These are phyloP conservation scores for Drepana arcuata DNA, from an alignment of 1,140 invertebrate genomes.

Conservation along the genomic window DNA sequence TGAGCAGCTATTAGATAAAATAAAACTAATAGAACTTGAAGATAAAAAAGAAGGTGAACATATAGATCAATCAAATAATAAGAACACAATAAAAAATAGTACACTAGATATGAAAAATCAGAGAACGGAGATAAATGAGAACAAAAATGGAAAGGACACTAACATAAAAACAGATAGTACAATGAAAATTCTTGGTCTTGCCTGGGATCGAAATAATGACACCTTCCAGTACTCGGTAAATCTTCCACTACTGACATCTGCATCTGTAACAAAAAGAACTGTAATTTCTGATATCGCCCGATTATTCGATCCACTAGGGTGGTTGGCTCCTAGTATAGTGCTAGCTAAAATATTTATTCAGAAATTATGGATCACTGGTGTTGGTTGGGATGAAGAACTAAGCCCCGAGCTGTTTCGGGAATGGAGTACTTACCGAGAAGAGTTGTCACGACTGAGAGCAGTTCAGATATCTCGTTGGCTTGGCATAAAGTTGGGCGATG, in stretches of 20 bases:
- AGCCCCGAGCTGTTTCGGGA: neutral
- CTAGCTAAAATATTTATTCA: conserved; percentile 5
- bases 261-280: conserved; percentile 3
- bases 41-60: too few relatives aligned
- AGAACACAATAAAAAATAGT: too few relatives aligned
- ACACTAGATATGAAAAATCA: too few relatives aligned
- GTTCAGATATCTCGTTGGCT: neutral
- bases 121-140: too few relatives aligned
- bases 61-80: too few relatives aligned
- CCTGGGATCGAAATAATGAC: conserved; percentile 2
- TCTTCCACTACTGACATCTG: neutral
- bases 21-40: too few relatives aligned
- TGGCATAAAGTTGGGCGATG: neutral
- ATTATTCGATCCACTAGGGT: conserved; percentile 3
- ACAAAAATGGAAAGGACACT: neutral
- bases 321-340: conserved; percentile 3
- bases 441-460: neutral
- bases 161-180: conserved; percentile 4
- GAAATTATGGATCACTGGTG: conserved; percentile 3
- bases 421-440: conserved; percentile 3
- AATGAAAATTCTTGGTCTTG: conserved; percentile 4
- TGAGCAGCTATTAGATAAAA: neutral
- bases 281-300: conserved; percentile 3
- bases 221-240: conserved; percentile 2
- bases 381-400: conserved; percentile 5